Evolutionary conservation across 2,113 vertebrate species (phyloP).

Genomic region (Pardalotus punctatus): DNA sequence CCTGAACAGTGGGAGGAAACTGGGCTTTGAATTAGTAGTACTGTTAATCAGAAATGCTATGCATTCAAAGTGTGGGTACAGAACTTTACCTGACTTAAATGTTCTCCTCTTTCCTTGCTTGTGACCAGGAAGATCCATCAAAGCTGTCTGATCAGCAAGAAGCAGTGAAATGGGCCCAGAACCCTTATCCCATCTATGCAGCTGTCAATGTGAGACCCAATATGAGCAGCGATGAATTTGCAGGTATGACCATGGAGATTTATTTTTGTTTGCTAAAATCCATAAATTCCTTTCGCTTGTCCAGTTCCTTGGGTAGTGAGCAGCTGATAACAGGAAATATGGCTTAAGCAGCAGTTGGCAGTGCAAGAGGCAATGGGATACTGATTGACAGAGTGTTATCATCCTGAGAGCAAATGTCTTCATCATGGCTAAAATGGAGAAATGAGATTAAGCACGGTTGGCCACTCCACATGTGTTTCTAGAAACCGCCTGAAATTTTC

Average conservation of each 20-base stretch:
- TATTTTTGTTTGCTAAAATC: neutral
- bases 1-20: neutral
- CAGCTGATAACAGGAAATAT: neutral
- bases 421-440: neutral
- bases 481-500: neutral
- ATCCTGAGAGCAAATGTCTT: neutral
- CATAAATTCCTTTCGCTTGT: neutral
- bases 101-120: neutral
- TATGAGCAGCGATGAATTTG: constrained; percentile 67
- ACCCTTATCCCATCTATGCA: constrained; percentile 81
- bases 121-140: constrained; percentile 69
- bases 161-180: constrained; percentile 72
- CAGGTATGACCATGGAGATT: constrained; percentile 60
- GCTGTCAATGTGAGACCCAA: constrained; percentile 72
- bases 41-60: neutral
- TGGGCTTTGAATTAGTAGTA: neutral
- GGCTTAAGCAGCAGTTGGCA: neutral
- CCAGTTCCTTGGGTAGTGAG: neutral
- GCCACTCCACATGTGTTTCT: neutral
- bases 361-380: neutral
- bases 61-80: neutral
- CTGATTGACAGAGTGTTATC: neutral
- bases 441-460: neutral
- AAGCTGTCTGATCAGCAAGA: constrained; percentile 79
- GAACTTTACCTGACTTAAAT: neutral